Base-by-base conservation (phyloP, 2,888 invertebrate species). In the Eilema caniola region DNA sequence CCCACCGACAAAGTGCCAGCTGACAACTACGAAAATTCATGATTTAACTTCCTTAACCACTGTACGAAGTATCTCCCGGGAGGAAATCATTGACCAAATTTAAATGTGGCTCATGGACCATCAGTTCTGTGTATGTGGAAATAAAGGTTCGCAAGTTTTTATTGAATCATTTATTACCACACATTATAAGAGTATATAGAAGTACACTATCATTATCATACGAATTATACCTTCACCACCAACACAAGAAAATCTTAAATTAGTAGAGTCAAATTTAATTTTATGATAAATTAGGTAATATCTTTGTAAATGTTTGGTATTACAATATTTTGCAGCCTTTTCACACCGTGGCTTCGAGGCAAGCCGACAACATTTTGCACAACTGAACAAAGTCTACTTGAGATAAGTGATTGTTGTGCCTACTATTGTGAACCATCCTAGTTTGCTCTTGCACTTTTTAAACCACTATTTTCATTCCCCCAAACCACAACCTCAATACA, bases 251-350 rank as follows among this genome's bases (percentile, higher is more conserved):
- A 65, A 62, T 65, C 69, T 37, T 59, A 60, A 64, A 31, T 31
- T 23, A 66, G 37, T 70, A 37, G 8, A 70, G 28, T 23, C n/a
- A 53, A 53, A 62, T 31, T 53, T 25, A 37, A 57, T 47, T 59
- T 47, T 24, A 53, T 60, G 47, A 53, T 69, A 31, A 60, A 69
- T 60, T 64, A 60, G 60, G 59, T 63, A 25, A 68, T 59, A 71
- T 60, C 28, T 64, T 53, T n/a, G 61, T 57, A 75, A 71, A 69
- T 73, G 65, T 67, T 80, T 73, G 75, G 72, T 70, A 74, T 71
- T 61, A 53, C 53, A 53, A 72, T 61, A 66, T 61, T 71, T 63
- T 61, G 56, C 65, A 56, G 37, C 47, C 24, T 67, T 61, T 31
- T 20, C 2, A 65, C 11, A 70, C 56, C 16, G 25, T 61, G 61